Conservation (phyloP, 1,140 invertebrate genomes). For the Dysdera silvatica region DNA sequence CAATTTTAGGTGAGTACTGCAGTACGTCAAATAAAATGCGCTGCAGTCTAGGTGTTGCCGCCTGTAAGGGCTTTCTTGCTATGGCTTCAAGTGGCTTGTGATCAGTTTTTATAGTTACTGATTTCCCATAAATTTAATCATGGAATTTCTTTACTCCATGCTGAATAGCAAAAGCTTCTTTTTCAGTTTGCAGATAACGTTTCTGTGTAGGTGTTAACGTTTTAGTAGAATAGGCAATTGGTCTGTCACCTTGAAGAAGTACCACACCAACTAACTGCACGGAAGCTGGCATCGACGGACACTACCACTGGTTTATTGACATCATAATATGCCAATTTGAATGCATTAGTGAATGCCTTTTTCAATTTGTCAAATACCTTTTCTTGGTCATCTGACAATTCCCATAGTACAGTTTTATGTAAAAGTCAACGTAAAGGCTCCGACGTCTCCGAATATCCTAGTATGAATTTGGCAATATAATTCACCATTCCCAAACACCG, state of each 20-base stretch:
- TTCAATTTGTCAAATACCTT: neutral
- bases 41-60: constrained; percentile 32
- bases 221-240: constrained; percentile 42
- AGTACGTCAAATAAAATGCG: constrained; percentile 32
- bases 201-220: constrained; percentile 39
- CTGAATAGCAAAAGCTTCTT: constrained; percentile 42
- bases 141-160: constrained; percentile 41
- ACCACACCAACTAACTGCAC: constrained; percentile 40
- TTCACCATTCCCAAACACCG: constrained; percentile 39
- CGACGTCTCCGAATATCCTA: neutral
- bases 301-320: constrained; percentile 36
- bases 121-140: neutral
- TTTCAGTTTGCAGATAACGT: constrained; percentile 46
- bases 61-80: constrained; percentile 29
- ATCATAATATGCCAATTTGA: constrained; percentile 34
- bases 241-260: constrained; percentile 43
- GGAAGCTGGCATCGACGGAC: constrained; percentile 40
- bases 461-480: neutral
- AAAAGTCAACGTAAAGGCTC: neutral
- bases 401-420: neutral
- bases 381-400: neutral
- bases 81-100: constrained; percentile 34
- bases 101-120: constrained; percentile 8
- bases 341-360: neutral
- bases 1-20: constrained; percentile 20